These are phyloP conservation scores for Hypotaenidia philippensis DNA, from an alignment of 2,797 vertebrate genomes.

Conservation along the genomic window DNA sequence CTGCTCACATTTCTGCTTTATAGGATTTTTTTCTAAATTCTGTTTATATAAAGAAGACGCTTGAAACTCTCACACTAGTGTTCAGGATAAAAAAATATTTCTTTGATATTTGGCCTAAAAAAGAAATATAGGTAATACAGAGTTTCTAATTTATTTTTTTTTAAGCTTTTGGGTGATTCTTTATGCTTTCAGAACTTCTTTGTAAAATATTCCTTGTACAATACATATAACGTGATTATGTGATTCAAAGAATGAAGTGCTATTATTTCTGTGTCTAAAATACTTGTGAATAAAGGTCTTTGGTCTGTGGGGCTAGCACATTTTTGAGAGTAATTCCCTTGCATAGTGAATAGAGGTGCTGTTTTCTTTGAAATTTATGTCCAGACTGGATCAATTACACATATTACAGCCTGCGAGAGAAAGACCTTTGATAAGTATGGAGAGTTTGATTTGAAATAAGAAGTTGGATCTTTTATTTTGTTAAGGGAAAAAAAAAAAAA, in stretches of 20 bases:
- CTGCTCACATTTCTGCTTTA: not conserved
- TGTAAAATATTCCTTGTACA: not conserved
- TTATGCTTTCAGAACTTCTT: not conserved
- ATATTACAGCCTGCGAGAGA: not conserved
- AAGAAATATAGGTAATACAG: not conserved
- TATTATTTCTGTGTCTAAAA: not conserved
- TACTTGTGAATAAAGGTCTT: not conserved
- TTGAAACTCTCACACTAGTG: not conserved
- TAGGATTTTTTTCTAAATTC: not conserved
- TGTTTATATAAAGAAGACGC: not conserved
- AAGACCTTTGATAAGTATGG: not conserved
- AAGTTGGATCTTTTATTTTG: not conserved
- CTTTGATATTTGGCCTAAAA: not conserved
- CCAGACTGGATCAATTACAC: not conserved
- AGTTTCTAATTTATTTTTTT: not conserved
- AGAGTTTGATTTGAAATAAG: not conserved
- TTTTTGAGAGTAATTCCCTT: not conserved
- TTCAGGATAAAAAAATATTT: not conserved
- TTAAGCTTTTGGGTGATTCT: not conserved
- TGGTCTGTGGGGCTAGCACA: not conserved
- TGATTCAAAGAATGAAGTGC: not conserved
- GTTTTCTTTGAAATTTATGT: not conserved
- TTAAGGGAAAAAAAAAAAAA: not conserved
- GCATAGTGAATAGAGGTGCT: not conserved
- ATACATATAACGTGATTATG: not conserved